phyloP scores from a whole-genome alignment of 2,888 invertebrate species.

The Drosophila kuntzei region DNA sequence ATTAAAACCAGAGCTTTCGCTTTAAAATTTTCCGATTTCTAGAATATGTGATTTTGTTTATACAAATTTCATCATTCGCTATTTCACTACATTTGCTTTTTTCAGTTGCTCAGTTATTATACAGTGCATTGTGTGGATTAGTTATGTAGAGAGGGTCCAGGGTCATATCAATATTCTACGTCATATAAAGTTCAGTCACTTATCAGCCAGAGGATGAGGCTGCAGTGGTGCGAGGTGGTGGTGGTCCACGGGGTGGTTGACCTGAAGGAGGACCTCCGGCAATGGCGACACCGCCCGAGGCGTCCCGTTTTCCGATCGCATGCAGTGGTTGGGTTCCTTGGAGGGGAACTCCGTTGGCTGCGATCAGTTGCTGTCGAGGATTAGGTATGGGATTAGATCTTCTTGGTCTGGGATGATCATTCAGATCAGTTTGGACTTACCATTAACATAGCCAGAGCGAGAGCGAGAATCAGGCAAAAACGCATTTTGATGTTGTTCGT shows the following conservation, averaged over 20 bases:
- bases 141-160: neutral
- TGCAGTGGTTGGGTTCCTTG: conserved; percentile 27
- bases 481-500: conserved; percentile 51
- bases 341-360: conserved; percentile 11
- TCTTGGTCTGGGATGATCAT: neutral
- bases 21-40: no score
- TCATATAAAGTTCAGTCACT: neutral
- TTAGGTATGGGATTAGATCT: neutral
- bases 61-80: neutral
- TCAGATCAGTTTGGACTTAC: conserved; percentile 37
- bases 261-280: conserved; percentile 43
- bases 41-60: no score
- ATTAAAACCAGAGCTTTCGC: no score
- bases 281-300: neutral
- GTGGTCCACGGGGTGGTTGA: conserved; percentile 41
- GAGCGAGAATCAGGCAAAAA: conserved; percentile 46
- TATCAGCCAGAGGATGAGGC: conserved; percentile 30
- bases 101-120: conserved; percentile 13
- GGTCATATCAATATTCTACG: neutral
- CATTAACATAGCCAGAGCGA: conserved; percentile 57
- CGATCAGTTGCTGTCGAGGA: conserved; percentile 26
- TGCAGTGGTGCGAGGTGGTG: conserved; percentile 44
- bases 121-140: conserved; percentile 24
- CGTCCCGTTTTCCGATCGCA: conserved; percentile 10
- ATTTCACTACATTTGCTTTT: conserved; percentile 29